Conservation (phyloP, 2,113 vertebrate species). For the Vidua macroura region DNA sequence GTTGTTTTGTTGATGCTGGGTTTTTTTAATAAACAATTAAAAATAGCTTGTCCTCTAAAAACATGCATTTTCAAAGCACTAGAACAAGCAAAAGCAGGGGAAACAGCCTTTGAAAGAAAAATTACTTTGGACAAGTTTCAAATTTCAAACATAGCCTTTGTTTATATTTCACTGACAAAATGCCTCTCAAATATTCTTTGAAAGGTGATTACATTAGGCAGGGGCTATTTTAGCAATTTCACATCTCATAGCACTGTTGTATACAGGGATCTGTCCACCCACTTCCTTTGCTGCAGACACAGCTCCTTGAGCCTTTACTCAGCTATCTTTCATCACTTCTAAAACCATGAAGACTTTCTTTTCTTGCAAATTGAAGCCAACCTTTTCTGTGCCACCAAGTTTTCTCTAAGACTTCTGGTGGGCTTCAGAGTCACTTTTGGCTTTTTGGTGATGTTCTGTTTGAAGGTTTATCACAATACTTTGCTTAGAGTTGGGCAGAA, state of each 20-base stretch:
- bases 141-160: conserved; percentile 62
- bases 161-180: conserved; percentile 68
- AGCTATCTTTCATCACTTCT: conserved; percentile 2
- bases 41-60: conserved; percentile 24
- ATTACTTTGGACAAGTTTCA: conserved; percentile 52
- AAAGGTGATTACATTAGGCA: conserved; percentile 68
- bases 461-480: not conserved
- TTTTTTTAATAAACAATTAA: not conserved
- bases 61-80: conserved; percentile 5
- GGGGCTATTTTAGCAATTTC: conserved; percentile 61
- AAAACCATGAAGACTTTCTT: not conserved
- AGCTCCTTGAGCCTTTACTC: conserved; percentile 7
- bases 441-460: not conserved
- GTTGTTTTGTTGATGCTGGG: not conserved
- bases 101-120: conserved; percentile 32
- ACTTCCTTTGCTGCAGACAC: not conserved
- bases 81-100: not conserved
- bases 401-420: not conserved
- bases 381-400: not conserved
- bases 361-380: not conserved
- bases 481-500: not conserved
- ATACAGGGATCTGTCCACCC: conserved; percentile 42
- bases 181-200: conserved; percentile 56
- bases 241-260: conserved; percentile 43
- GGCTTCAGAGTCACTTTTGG: not conserved